A percentile compares a stretch with the other conserved stretches of the same genome.
phyloP scores from a whole-genome alignment of 2,113 vertebrate species.

The Pseudopipra pipra region DNA sequence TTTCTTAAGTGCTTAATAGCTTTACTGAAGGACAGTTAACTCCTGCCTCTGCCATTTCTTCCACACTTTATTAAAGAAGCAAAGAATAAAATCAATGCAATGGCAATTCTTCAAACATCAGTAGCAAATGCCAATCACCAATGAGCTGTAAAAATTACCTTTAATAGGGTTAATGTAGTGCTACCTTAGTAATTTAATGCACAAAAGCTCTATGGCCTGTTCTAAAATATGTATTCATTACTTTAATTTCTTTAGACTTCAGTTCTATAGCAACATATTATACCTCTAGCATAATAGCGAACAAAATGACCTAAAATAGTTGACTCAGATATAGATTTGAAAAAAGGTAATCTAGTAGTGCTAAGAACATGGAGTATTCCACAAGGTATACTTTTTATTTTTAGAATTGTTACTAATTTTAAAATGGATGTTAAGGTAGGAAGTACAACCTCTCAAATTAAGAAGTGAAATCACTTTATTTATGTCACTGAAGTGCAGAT shows the following conservation, averaged over 20 bases:
- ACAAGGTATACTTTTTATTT: background rate
- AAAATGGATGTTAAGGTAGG: background rate
- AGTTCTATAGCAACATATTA: background rate
- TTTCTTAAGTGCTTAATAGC: conserved; percentile 10
- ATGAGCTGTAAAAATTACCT: conserved; percentile 55
- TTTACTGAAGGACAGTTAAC: conserved; percentile 30
- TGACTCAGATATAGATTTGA: background rate
- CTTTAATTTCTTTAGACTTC: conserved; percentile 19
- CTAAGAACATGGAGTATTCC: background rate
- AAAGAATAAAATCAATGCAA: conserved; percentile 53
- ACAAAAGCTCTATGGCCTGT: conserved; percentile 3
- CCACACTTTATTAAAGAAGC: conserved; percentile 26
- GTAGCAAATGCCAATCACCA: conserved; percentile 52
- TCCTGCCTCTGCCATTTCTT: conserved; percentile 26
- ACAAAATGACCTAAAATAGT: background rate
- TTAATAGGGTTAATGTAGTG: conserved; percentile 35
- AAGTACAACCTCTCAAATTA: background rate
- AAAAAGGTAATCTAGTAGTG: background rate
- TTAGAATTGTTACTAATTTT: background rate
- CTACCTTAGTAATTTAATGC: conserved; percentile 2
- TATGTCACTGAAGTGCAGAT: background rate
- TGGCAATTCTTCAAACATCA: conserved; percentile 27
- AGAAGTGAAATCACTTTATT: background rate
- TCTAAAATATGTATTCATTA: conserved; percentile 34
- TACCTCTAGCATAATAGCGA: background rate